Percentiles rank a stretch among this genome's conserved stretches.
Conservation (phyloP, 2,113 vertebrate genomes). For the Ciconia boyciana region DNA sequence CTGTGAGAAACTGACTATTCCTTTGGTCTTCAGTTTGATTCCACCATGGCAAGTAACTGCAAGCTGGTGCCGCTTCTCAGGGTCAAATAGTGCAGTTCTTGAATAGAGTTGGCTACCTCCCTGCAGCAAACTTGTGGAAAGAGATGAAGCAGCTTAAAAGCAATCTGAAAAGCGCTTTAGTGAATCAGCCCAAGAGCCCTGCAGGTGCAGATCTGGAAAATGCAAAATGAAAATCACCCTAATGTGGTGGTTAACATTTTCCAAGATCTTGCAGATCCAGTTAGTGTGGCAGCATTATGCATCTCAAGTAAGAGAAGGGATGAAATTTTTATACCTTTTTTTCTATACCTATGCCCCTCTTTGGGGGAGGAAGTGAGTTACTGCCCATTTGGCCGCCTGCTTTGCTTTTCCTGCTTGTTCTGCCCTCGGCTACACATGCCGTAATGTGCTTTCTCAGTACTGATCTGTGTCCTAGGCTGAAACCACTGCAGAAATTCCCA, state of each 20-base stretch:
- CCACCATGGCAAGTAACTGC: neutral
- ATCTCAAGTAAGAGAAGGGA: neutral
- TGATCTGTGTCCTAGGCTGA: neutral
- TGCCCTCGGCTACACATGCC: neutral
- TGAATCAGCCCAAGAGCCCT: neutral
- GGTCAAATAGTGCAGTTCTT: constrained; percentile 44
- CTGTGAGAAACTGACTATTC: neutral
- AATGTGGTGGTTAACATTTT: neutral
- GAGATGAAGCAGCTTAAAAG: constrained; percentile 12
- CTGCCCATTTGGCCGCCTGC: neutral
- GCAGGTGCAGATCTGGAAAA: neutral
- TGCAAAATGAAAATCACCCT: neutral
- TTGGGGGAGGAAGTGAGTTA: neutral
- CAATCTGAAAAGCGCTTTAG: neutral
- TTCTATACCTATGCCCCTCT: neutral
- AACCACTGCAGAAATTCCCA: neutral
- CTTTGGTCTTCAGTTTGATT: neutral
- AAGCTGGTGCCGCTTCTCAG: constrained; percentile 49
- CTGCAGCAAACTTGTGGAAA: neutral
- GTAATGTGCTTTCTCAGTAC: neutral
- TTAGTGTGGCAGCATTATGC: neutral
- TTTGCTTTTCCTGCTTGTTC: neutral
- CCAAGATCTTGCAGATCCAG: neutral
- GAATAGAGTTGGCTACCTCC: constrained; percentile 17
- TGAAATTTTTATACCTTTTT: neutral